phyloP scores from a whole-genome alignment of 2,888 invertebrate species.

The Eupithecia abbreviata region DNA sequence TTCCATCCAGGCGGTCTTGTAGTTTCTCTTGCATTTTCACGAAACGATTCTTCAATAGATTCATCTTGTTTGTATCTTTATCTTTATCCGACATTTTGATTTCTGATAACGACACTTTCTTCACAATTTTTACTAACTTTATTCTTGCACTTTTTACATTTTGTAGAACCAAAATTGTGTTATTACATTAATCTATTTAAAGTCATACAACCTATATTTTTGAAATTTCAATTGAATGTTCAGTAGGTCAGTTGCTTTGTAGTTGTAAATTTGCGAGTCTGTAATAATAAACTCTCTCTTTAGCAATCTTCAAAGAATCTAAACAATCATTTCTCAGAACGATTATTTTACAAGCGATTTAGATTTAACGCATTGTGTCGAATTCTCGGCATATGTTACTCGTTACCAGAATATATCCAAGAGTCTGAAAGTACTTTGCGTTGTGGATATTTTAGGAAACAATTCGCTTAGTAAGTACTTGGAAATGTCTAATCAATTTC shows the following conservation, averaged over 20 bases:
- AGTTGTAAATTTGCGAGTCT: not conserved
- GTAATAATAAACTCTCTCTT: conserved; percentile 13
- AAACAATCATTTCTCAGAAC: conserved; percentile 20
- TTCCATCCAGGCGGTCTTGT: conserved; percentile 73
- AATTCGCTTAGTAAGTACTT: conserved; percentile 17
- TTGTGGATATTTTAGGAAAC: conserved; percentile 28
- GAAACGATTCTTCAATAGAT: conserved; percentile 65
- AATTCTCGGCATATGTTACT: conserved; percentile 4
- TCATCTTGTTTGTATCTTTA: conserved; percentile 58
- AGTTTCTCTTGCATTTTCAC: conserved; percentile 73
- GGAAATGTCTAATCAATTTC: conserved; percentile 23
- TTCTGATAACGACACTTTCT: conserved; percentile 17
- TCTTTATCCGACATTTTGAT: conserved; percentile 64
- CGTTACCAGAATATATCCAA: conserved; percentile 10
- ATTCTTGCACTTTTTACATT: not conserved
- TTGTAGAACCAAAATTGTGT: not conserved
- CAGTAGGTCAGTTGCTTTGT: not conserved
- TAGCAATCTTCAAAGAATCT: conserved; percentile 11
- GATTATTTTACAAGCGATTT: conserved; percentile 19
- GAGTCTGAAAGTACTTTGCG: conserved; percentile 11
- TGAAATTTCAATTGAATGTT: not conserved
- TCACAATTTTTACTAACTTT: not conserved
- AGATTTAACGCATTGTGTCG: conserved; percentile 20
- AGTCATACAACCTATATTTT: not conserved
- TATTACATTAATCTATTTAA: not conserved